Evolutionary conservation across 35 echinoderm and acorn worm genomes (phyloP), one percentile per base, ranked within the genome.

Genomic region (Eucidaris tribuloides): DNA sequence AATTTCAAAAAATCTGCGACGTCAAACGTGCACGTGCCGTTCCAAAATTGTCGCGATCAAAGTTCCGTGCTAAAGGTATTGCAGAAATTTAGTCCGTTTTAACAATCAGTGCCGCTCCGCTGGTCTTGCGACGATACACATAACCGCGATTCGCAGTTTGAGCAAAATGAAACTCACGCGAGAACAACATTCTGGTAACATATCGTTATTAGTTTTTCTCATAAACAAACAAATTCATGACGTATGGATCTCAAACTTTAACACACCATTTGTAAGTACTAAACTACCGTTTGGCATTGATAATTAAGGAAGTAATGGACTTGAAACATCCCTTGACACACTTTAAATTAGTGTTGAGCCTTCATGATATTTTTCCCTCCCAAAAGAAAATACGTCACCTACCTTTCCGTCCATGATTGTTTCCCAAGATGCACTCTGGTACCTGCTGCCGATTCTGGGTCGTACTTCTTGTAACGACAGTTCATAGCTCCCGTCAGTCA

Each of bases 391-490:
- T 0, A 37, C 61, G 23, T 20, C 2, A 50, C 65, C 22, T 34
- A 86, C 84, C 70, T 86, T 86, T 7, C 84, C 83, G 64, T 86
- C 83, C 71, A 77, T 77, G 2, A 97, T 82, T 3, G 89, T 89
- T 83, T 97, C 94, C 94, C 94, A 97, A 20, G 94, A 97, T 87
- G 94, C 94, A 59, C 62, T 79, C 56, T 88, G 88, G 49, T 64
- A 77, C 13, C 77, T 84, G 34, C 24, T 70, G 31, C 49, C 83
- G 44, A 84, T 58, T 83, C 77, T 89, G 18, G 94, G 62, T 52
- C 79, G 86, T 13, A 89, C 76, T 82, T 97, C 89, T 68, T 97
- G 94, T 81, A 97, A 79, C 28, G 90, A 78, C 15, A 97, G 84
- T 54, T 97, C 94, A 71, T 97, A 97, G 35, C 91, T 86, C 15